Evolutionary conservation across 2,888 invertebrate species (phyloP).

Genomic region (Phlogophora meticulosa): DNA sequence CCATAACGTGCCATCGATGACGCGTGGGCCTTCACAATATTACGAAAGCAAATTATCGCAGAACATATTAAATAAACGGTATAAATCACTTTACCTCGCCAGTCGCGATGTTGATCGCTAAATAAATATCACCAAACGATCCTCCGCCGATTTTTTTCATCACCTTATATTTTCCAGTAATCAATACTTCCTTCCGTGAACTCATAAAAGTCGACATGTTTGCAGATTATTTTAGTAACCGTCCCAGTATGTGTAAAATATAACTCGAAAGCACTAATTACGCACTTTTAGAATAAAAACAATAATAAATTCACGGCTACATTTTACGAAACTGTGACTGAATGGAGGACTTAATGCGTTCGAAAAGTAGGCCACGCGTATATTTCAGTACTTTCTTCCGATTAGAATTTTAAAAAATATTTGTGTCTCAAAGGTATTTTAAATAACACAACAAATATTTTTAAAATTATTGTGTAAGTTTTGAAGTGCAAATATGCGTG

Average conservation of each 20-base stretch:
- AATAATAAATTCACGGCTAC: constrained; percentile 80
- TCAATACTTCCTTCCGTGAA: constrained; percentile 93
- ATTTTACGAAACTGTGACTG: constrained; percentile 80
- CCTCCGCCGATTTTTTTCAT: constrained; percentile 99
- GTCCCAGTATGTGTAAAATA: constrained; percentile 70
- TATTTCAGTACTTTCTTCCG: constrained; percentile 59
- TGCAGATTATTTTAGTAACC: constrained; percentile 70
- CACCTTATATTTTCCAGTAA: constrained; percentile 98
- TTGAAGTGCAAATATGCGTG: constrained; percentile 53
- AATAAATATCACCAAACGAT: constrained; percentile 99
- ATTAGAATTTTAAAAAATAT: constrained; percentile 62
- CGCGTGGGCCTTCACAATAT: constrained; percentile 64
- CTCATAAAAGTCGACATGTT: constrained; percentile 73
- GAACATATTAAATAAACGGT: constrained; percentile 53
- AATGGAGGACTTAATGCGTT: constrained; percentile 75
- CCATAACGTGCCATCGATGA: constrained; percentile 66
- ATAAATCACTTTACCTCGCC: constrained; percentile 93
- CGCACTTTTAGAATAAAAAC: constrained; percentile 79
- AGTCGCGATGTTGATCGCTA: constrained; percentile 98
- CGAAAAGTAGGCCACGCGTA: constrained; percentile 69
- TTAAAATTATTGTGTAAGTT: constrained; percentile 54
- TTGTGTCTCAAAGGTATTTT: constrained; percentile 56
- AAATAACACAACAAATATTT: constrained; percentile 61
- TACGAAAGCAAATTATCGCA: constrained; percentile 57
- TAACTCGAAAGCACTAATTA: constrained; percentile 77